Base-by-base conservation (phyloP, 2,113 vertebrate species). In the Patagioenas fasciata region DNA sequence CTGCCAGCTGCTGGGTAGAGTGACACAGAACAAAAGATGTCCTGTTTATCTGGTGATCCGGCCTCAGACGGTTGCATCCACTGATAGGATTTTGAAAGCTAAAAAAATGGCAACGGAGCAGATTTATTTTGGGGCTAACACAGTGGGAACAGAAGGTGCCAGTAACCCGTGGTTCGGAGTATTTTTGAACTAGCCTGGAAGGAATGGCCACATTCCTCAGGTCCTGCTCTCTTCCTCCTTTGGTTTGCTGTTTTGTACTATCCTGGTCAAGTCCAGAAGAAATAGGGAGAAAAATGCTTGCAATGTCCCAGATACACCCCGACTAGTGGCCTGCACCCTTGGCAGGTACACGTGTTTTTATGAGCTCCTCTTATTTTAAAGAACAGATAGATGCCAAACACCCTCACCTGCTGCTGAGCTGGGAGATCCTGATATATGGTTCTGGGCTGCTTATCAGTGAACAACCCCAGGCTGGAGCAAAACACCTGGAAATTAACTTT, bases 11-110 rank as follows among this genome's bases (percentile, higher is more conserved):
- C 60, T 65, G 48, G 53, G 88, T 61, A 88, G 77, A 66, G 65
- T 32, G 17, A 54, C 6, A 11, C 3, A 56, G 81, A 91, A 93
- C 95, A 97, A 95, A 96, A 79, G 84, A 58, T 32, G 40, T 91
- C 88, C 96, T 96, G 90, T 93, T 93, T 57, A 66, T 88, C 84
- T 34, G 31, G 32, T 4, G 69, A 83, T 36, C 92, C 73, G 10
- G 87, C 25, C 29, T 16, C 4, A n/a, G 79, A 54, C 0, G 25
- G 66, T 54, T 29, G n/a, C 9, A 64, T 40, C 86, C 71, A 11
- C 4, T 5, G 29, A 8, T 79, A 21, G 80, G 83, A 82, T 53
- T 92, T 62, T 60, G 15, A 70, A 56, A 67, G 42, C 15, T 8
- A 62, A 47, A 60, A 34, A 47, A 71, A 62, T 62, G 14, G 31